Evolutionary conservation across 2,888 invertebrate genomes (phyloP).

Genomic region (Argyresthia goedartella): DNA sequence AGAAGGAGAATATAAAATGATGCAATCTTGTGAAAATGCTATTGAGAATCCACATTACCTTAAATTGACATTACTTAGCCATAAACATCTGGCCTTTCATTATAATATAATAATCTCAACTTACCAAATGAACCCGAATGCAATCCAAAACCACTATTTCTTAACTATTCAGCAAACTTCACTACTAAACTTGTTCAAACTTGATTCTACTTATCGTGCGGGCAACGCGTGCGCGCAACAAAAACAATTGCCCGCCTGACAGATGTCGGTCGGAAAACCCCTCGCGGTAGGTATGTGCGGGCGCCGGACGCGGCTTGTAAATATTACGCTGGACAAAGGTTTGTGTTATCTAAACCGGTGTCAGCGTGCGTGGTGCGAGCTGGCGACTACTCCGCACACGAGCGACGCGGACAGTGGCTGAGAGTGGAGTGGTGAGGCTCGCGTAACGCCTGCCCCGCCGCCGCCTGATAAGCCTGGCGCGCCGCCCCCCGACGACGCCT

Average conservation of each 20-base stretch:
- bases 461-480: conserved; percentile 69
- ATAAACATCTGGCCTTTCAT: too few relatives aligned
- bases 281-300: conserved; percentile 47
- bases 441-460: conserved; percentile 59
- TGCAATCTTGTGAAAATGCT: too few relatives aligned
- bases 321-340: conserved; percentile 70
- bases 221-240: conserved; percentile 55
- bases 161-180: conserved; percentile 29
- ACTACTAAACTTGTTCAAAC: conserved; percentile 54
- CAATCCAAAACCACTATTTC: conserved; percentile 57
- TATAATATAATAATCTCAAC: conserved; percentile 15
- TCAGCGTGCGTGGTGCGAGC: conserved; percentile 41
- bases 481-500: conserved; percentile 70
- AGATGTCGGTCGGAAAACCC: conserved; percentile 64
- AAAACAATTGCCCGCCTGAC: conserved; percentile 54
- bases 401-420: conserved; percentile 56
- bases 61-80: too few relatives aligned
- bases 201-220: conserved; percentile 33
- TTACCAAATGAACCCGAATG: conserved; percentile 49
- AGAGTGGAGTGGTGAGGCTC: conserved; percentile 64
- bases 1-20: too few relatives aligned
- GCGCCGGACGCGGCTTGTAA: conserved; percentile 51
- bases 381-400: conserved; percentile 17
- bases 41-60: too few relatives aligned
- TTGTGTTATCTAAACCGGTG: conserved; percentile 65